A percentile compares a stretch with the other conserved stretches of the same genome.
Conservation (phyloP, 2,797 vertebrate genomes). For the Synaphobranchus kaupii region DNA sequence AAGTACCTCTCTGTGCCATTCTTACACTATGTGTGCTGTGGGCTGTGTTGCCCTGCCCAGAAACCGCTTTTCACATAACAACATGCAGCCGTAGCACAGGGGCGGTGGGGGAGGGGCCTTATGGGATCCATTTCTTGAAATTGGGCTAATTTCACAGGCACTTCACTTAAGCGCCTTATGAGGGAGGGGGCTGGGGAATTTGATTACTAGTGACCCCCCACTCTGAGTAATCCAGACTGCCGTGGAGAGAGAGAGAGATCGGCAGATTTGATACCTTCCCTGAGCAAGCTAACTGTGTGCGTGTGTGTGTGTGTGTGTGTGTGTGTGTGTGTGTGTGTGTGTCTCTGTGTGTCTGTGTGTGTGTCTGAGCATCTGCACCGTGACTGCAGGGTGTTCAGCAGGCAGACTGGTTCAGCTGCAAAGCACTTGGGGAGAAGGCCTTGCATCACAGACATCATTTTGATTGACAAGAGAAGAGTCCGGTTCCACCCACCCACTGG, state of each 20-base stretch:
- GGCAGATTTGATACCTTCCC: background rate
- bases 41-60: background rate
- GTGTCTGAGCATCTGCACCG: background rate
- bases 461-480: slow-evolving; percentile 7
- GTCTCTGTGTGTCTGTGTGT: slow-evolving; percentile 23
- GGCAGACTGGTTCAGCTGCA: background rate
- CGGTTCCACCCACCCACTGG: background rate
- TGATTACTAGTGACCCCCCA: background rate
- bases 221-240: background rate
- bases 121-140: slow-evolving; percentile 4
- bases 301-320: background rate
- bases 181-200: slow-evolving; percentile 16
- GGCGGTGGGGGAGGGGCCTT: background rate
- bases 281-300: background rate
- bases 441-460: background rate
- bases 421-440: background rate
- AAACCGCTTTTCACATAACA: background rate
- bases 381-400: background rate
- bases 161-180: slow-evolving; percentile 25
- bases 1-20: slow-evolving; percentile 6
- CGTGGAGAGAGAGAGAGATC: background rate
- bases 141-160: slow-evolving; percentile 8
- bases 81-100: background rate
- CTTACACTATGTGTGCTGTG: background rate
- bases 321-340: slow-evolving; percentile 29